A percentile compares a stretch with the other conserved stretches of the same genome.
These are phyloP conservation scores for Phytoseiulus persimilis DNA, from an alignment of 2,888 invertebrate species.

Conservation along the genomic window DNA sequence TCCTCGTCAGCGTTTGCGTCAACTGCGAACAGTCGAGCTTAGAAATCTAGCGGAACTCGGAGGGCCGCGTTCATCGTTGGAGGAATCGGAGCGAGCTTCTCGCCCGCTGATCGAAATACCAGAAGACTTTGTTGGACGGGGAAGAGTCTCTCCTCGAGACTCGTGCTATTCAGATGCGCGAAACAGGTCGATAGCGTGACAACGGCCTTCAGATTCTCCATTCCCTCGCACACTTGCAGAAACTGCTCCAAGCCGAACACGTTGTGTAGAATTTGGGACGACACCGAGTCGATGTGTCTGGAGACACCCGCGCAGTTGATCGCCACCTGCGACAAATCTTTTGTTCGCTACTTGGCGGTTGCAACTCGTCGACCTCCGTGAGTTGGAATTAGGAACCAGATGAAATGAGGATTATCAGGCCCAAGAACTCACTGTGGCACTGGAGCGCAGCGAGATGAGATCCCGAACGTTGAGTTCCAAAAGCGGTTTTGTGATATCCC, in stretches of 20 bases:
- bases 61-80: too few species aligned
- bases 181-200: background rate
- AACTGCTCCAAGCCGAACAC: constrained; percentile 15
- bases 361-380: too few species aligned
- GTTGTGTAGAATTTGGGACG: background rate
- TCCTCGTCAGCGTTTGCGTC: background rate
- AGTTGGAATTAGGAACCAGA: too few species aligned
- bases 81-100: too few species aligned
- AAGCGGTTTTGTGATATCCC: background rate
- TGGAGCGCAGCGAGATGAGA: background rate
- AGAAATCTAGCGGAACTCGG: background rate
- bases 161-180: background rate
- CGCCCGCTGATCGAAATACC: background rate
- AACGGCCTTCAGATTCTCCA: background rate
- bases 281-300: background rate
- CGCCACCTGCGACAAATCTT: background rate
- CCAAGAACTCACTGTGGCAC: background rate
- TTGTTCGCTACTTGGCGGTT: too few species aligned
- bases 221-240: background rate
- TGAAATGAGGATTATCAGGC: too few species aligned
- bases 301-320: background rate
- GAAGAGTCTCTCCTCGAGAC: constrained; percentile 7
- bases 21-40: background rate
- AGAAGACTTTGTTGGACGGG: background rate
- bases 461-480: background rate